These are phyloP conservation scores for Apis mellifera DNA, from an alignment of 1,140 invertebrate genomes.

Conservation along the genomic window DNA sequence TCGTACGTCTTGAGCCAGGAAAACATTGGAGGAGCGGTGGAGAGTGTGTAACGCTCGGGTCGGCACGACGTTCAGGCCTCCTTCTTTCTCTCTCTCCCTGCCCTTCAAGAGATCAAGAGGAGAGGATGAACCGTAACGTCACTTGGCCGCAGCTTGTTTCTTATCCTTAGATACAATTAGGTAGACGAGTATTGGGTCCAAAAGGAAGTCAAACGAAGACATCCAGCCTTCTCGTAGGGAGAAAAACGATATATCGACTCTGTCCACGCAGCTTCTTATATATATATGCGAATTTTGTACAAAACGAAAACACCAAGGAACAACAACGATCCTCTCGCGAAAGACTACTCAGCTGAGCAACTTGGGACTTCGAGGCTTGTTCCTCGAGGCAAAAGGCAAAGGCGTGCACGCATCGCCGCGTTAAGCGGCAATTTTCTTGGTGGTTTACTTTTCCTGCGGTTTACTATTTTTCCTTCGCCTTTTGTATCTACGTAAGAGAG, in stretches of 20 bases:
- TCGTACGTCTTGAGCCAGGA: conserved; percentile 33
- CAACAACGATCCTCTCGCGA: conserved; percentile 42
- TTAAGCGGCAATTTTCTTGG: conserved; percentile 1
- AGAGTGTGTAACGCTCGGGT: background rate
- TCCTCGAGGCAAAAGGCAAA: conserved; percentile 4
- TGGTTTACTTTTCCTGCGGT: background rate
- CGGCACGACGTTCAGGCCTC: background rate
- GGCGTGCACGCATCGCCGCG: background rate
- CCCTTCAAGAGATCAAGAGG: conserved; percentile 34
- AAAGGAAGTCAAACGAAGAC: conserved; percentile 46
- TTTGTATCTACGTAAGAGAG: conserved; percentile 33
- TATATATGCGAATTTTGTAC: conserved; percentile 31
- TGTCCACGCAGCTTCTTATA: conserved; percentile 21
- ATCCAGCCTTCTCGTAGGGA: conserved; percentile 12
- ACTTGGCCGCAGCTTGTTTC: conserved; percentile 1
- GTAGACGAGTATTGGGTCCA: conserved; percentile 56
- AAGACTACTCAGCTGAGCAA: background rate
- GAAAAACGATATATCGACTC: conserved; percentile 19
- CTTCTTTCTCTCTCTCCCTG: conserved; percentile 34
- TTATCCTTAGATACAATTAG: conserved; percentile 37
- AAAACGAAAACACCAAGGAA: conserved; percentile 13
- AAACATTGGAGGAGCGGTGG: background rate
- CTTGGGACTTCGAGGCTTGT: background rate
- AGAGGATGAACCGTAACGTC: conserved; percentile 19
- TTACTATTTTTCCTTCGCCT: conserved; percentile 2